Conservation (phyloP, 2,113 vertebrate genomes). For the Tychaedon coryphoeus region DNA sequence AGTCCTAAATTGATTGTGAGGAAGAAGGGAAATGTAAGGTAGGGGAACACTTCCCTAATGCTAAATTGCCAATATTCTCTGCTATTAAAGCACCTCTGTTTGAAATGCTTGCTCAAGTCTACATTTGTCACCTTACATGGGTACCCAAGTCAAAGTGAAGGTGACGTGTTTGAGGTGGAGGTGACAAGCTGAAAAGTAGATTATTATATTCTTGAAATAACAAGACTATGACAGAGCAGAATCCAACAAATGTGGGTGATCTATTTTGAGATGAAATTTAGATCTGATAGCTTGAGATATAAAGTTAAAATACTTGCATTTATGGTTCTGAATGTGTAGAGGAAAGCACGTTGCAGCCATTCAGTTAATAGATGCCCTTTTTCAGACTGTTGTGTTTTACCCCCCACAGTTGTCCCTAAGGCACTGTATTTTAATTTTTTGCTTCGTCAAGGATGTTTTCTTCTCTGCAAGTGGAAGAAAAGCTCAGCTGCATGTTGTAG, state of each 20-base stretch:
- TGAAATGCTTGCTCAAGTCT: neutral
- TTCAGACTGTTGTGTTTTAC: neutral
- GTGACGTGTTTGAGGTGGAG: neutral
- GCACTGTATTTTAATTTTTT: neutral
- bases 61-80: neutral
- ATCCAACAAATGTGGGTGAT: neutral
- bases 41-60: neutral
- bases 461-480: neutral
- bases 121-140: neutral
- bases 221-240: neutral
- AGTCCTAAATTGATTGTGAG: neutral
- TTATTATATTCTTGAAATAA: neutral
- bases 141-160: neutral
- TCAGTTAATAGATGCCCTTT: neutral
- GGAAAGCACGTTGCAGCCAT: neutral
- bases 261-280: neutral
- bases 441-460: neutral
- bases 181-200: neutral
- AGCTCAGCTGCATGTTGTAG: neutral
- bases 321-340: neutral
- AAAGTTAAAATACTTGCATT: neutral
- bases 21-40: neutral
- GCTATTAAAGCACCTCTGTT: neutral
- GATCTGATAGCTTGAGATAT: no score
- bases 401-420: neutral